Evolutionary conservation across 2,797 vertebrate genomes (phyloP).

Genomic region (Bufotes viridis): DNA sequence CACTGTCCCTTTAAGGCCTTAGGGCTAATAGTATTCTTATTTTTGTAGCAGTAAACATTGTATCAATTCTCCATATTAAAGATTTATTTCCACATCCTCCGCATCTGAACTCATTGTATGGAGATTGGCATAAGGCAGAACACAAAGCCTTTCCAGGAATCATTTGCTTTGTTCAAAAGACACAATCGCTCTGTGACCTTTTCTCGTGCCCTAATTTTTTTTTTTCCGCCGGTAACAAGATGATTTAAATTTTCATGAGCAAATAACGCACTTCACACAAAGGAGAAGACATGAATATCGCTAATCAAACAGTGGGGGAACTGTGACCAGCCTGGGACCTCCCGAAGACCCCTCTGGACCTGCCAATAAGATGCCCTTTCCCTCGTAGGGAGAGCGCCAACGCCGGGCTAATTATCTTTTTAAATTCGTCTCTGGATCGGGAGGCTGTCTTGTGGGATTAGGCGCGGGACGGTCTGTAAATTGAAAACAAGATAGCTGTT

Average conservation of each 20-base stretch:
- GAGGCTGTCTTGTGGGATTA: constrained; percentile 80
- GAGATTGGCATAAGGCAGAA: constrained; percentile 32
- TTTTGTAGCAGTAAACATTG: neutral
- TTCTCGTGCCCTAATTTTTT: constrained; percentile 61
- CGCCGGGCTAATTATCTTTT: constrained; percentile 85
- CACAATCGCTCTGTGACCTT: constrained; percentile 65
- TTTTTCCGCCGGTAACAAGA: constrained; percentile 69
- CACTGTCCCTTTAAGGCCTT: neutral
- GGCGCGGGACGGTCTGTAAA: constrained; percentile 82
- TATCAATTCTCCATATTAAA: constrained; percentile 35
- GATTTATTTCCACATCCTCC: constrained; percentile 48
- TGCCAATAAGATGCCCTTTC: constrained; percentile 68
- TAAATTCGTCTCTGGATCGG: constrained; percentile 84
- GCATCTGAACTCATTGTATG: constrained; percentile 21
- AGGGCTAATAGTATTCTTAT: neutral
- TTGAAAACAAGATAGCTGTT: constrained; percentile 87
- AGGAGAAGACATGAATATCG: constrained; percentile 59
- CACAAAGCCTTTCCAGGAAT: constrained; percentile 45
- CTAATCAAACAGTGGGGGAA: constrained; percentile 67
- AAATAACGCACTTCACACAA: constrained; percentile 75
- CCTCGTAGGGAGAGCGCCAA: constrained; percentile 71
- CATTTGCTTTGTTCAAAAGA: constrained; percentile 56
- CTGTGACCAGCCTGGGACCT: constrained; percentile 71
- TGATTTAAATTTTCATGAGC: constrained; percentile 80
- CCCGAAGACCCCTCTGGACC: constrained; percentile 77